phyloP scores from a whole-genome alignment of 2,888 invertebrate genomes.

The Mechanitis mazaeus region DNA sequence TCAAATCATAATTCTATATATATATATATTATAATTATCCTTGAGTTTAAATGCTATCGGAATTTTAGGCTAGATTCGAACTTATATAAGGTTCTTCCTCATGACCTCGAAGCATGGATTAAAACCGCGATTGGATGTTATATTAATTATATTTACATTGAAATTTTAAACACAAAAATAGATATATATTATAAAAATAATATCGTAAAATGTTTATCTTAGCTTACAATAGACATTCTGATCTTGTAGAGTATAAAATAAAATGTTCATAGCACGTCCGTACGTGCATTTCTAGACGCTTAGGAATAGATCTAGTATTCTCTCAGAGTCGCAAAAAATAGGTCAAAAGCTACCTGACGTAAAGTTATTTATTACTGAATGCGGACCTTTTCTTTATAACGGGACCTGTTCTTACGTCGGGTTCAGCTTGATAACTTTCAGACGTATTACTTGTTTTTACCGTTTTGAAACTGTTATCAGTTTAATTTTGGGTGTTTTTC shows the following conservation, averaged over 20 bases:
- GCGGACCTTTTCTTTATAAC: slow-evolving; percentile 13
- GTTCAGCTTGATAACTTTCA: neutral
- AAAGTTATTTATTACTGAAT: slow-evolving; percentile 26
- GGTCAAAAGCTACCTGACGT: slow-evolving; percentile 25
- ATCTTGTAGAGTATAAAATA: slow-evolving; percentile 10
- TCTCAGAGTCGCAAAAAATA: slow-evolving; percentile 25
- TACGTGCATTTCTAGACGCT: slow-evolving; percentile 18
- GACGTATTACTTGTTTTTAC: neutral
- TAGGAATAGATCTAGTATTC: slow-evolving; percentile 20
- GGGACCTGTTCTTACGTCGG: neutral
- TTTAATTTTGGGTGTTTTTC: neutral
- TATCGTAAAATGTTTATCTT: too few relatives aligned
- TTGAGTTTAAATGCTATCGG: too few relatives aligned
- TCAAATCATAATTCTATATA: too few relatives aligned
- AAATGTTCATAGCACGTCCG: slow-evolving; percentile 25
- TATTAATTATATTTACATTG: too few relatives aligned
- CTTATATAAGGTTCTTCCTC: too few relatives aligned
- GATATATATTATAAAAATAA: too few relatives aligned
- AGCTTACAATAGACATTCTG: too few relatives aligned
- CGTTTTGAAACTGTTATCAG: neutral
- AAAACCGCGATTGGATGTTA: too few relatives aligned
- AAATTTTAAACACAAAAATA: too few relatives aligned
- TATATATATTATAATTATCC: too few relatives aligned
- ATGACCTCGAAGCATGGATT: too few relatives aligned
- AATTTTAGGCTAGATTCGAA: too few relatives aligned